Base-by-base conservation (phyloP, 2,888 invertebrate species). In the Melipona beecheii region DNA sequence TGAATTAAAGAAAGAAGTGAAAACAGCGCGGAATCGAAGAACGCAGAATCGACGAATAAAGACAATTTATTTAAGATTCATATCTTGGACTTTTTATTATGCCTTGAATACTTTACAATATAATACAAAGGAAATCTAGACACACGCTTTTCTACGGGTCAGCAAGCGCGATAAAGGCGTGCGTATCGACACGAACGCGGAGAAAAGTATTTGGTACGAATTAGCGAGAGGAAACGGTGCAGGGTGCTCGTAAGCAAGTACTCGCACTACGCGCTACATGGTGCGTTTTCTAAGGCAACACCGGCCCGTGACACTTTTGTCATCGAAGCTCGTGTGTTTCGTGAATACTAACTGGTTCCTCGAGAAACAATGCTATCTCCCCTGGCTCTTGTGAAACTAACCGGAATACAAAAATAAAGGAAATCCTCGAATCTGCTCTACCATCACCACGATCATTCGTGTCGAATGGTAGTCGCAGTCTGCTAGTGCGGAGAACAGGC, bases 91-190 rank as follows among this genome's bases (percentile, higher is more conserved):
- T 91, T 93, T 43, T 93, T 93, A 93, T 93, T 93, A 90, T 93
- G 92, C 93, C 91, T 74, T 83, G 85, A 90, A 86, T 92, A 92
- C 92, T 94, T 92, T 93, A 93, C 93, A 93, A 91, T 93, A 93
- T 93, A 92, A 93, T 94, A 93, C 93, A 93, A 93, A 92, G 91
- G 85, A 93, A 90, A 91, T 89, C 89, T 91, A 86, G 81, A 78
- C 80, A 70, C 64, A 66, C 80, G 78, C 65, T 84, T 83, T 73
- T 56, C 86, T 84, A 86, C 78, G 71, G 77, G 75, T 75, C 85
- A 79, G 86, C 69, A 62, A 81, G 78, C 83, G 80, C 81, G 80
- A 75, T 80, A 83, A 81, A 75, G 72, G 58, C 69, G 83, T 75
- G 82, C 73, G 82, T 76, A 62, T 65, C 62, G 54, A 75, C 66